A percentile compares a stretch with the other conserved stretches of the same genome.
Conservation (phyloP, 2,113 vertebrate species). For the Ardeotis arabs region DNA sequence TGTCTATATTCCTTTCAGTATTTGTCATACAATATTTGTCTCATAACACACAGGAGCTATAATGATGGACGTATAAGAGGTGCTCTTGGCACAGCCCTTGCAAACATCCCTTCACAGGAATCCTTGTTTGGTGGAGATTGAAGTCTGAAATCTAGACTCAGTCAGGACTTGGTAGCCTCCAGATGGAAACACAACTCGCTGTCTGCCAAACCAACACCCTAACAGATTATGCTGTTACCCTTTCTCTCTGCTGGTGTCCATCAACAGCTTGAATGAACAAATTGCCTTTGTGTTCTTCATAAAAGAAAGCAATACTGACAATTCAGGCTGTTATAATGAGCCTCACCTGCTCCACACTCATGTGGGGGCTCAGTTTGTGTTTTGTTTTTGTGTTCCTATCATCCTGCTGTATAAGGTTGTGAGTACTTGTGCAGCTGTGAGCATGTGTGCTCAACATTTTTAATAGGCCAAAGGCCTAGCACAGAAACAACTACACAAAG, state of each 20-base stretch:
- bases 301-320: neutral
- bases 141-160: neutral
- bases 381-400: neutral
- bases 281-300: neutral
- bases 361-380: neutral
- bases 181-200: neutral
- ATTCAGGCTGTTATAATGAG: neutral
- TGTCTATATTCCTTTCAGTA: neutral
- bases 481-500: neutral
- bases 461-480: neutral
- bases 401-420: neutral
- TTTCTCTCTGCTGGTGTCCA: neutral
- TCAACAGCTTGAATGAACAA: neutral
- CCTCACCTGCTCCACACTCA: neutral
- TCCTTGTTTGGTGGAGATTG: neutral
- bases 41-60: neutral
- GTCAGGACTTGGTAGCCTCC: neutral
- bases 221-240: neutral
- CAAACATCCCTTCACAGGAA: neutral
- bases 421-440: neutral
- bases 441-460: fast-evolving
- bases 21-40: neutral
- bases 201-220: neutral
- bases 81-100: neutral
- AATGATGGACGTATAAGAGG: fast-evolving